Evolutionary conservation across 2,797 vertebrate species (phyloP).

Genomic region (Balearica regulorum): DNA sequence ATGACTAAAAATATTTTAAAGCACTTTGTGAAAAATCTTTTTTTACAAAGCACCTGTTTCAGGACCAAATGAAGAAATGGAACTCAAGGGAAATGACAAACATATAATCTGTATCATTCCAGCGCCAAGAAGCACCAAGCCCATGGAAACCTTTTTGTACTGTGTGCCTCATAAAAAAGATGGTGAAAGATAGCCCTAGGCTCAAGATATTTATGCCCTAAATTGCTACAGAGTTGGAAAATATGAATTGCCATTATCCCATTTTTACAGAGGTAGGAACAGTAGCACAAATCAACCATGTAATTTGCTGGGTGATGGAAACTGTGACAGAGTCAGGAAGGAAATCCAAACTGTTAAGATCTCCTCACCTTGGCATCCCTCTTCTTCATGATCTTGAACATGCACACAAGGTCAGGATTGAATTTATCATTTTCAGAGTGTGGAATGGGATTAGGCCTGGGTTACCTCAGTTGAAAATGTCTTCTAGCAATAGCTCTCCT

Average conservation of each 20-base stretch:
- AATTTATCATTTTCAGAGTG: background rate
- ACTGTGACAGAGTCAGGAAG: background rate
- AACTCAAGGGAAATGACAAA: background rate
- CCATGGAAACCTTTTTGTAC: background rate
- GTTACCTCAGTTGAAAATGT: background rate
- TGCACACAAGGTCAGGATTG: background rate
- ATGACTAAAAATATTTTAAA: background rate
- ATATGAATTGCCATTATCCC: background rate
- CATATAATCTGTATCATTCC: background rate
- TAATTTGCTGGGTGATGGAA: background rate
- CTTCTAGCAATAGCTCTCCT: background rate
- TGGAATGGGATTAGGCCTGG: background rate
- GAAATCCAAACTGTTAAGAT: background rate
- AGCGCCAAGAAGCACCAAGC: background rate
- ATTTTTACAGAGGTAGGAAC: background rate
- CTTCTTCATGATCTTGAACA: background rate
- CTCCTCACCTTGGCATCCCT: background rate
- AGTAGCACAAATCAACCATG: background rate
- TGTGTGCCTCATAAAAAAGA: background rate
- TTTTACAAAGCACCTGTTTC: background rate
- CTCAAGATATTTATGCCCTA: background rate
- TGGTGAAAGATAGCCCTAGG: background rate
- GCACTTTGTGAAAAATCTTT: background rate
- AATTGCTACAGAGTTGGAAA: background rate
- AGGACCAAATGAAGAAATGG: background rate